phyloP scores from a whole-genome alignment of 2,113 vertebrate species.

The Polypterus senegalus region DNA sequence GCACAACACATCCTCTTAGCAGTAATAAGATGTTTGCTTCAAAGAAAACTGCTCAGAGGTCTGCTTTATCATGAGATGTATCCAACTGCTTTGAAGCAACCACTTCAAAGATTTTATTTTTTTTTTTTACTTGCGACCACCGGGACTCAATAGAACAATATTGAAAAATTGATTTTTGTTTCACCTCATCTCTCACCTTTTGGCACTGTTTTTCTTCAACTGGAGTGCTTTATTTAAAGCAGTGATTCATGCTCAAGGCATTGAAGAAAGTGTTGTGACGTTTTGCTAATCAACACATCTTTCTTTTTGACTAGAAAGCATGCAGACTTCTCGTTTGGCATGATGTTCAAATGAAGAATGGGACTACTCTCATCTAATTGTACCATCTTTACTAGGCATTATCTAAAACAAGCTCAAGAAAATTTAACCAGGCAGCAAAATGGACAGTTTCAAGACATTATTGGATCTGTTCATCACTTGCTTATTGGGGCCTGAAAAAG shows the following conservation, averaged over 20 bases:
- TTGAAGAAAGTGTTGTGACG: background rate
- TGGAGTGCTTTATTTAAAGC: background rate
- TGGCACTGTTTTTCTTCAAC: background rate
- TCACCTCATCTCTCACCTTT: background rate
- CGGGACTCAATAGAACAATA: background rate
- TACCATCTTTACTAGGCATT: background rate
- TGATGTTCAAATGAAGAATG: background rate
- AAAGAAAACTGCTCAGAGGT: slow-evolving; percentile 8
- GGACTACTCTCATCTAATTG: background rate
- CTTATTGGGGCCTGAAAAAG: background rate
- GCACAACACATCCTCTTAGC: slow-evolving; percentile 10
- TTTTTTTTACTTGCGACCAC: background rate
- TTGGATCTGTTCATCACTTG: background rate
- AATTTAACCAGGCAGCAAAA: background rate
- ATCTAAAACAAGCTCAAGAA: background rate
- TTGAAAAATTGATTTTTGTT: slow-evolving; percentile 1
- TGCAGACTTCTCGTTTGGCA: background rate
- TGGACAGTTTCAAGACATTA: background rate
- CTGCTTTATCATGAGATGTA: background rate
- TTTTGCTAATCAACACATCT: background rate
- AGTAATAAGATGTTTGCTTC: slow-evolving; percentile 5
- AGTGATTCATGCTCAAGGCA: slow-evolving; percentile 5
- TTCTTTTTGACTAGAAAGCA: too few relatives aligned
- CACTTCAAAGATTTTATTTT: background rate
- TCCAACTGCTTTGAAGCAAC: background rate